These are phyloP conservation scores for Pelobates fuscus DNA, from an alignment of 2,113 vertebrate genomes.

Conservation along the genomic window DNA sequence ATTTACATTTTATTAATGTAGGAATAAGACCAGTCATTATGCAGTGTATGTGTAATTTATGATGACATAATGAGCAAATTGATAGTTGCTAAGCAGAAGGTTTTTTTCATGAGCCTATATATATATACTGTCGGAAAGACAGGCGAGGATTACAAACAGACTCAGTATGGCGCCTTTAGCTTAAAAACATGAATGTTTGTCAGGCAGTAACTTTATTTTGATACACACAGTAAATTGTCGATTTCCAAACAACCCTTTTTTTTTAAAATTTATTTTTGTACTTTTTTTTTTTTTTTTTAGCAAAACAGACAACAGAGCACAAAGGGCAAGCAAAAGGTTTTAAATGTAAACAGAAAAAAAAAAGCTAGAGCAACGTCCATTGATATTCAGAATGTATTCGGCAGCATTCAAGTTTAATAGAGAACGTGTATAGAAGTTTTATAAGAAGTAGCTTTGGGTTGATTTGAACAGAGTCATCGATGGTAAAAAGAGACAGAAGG, in stretches of 20 bases:
- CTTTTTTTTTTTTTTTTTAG: conserved; percentile 20
- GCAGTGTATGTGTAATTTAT: not conserved
- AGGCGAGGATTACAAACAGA: not conserved
- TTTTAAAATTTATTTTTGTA: not conserved
- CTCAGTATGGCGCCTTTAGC: not conserved
- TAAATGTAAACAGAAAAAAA: conserved; percentile 30
- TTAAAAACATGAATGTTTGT: not conserved
- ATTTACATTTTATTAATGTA: conserved; percentile 37
- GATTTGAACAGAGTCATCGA: conserved; percentile 33
- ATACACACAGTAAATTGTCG: conserved; percentile 25
- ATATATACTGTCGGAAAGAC: conserved; percentile 7
- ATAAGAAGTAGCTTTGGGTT: conserved; percentile 43
- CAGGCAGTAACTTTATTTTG: conserved; percentile 30
- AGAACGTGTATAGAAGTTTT: conserved; percentile 45
- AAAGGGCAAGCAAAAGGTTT: conserved; percentile 30
- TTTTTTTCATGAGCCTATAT: not conserved
- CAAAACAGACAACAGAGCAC: conserved; percentile 20
- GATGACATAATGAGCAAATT: conserved; percentile 4
- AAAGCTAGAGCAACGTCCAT: conserved; percentile 9
- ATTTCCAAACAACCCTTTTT: conserved; percentile 18
- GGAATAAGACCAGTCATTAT: conserved; percentile 47
- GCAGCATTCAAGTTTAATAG: conserved; percentile 47
- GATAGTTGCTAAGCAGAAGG: conserved; percentile 10
- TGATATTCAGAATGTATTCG: conserved; percentile 34
- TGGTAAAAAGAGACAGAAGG: conserved; percentile 43